Evolutionary conservation across 2,113 vertebrate genomes (phyloP), one percentile per base, ranked within the genome.

Genomic region (Onychorhynchus coronatus): DNA sequence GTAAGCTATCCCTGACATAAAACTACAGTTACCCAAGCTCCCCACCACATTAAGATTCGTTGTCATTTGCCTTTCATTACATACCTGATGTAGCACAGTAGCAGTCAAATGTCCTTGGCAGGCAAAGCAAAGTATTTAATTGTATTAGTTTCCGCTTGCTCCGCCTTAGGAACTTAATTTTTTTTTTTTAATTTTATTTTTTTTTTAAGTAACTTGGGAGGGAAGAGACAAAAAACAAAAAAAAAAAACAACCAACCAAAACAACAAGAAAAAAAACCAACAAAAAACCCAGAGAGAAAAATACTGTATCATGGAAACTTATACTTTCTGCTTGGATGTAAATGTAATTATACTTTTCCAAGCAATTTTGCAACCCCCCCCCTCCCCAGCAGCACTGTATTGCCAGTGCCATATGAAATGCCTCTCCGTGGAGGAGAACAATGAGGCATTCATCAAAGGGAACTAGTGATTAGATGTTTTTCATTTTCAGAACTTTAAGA

Each of bases 41-140:
- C 95, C 85, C 62, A 55, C 89, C 97, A 94, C 97, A 92, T 97
- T 97, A 93, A 91, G 94, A 96, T 91, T 89, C 86, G 87, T 95
- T 93, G 95, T 97, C 96, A 87, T 97, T 98, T 97, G 97, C 97
- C 96, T 97, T 98, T 98, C 98, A 97, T 98, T 97, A 87, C 94
- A 88, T 97, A 98, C 97, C 98, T 98, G 98, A 98, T 97, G 97
- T 93, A 96, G 97, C 96, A 95, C 97, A 97, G 97, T 96, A 97
- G 97, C 97, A 91, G 94, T 91, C 47, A 78, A 97, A 97, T 90
- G 97, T 97, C 97, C 97, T 94, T 95, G 95, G 93, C 95, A 91
- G 82, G 62, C 84, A 97, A 94, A 91, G 96, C 77, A 91, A 96
- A 95, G 89, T 68, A 95, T 77, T 80, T 89, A 95, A 97, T 96